phyloP scores from a whole-genome alignment of 2,797 vertebrate genomes.

The Glossophaga mutica region DNA sequence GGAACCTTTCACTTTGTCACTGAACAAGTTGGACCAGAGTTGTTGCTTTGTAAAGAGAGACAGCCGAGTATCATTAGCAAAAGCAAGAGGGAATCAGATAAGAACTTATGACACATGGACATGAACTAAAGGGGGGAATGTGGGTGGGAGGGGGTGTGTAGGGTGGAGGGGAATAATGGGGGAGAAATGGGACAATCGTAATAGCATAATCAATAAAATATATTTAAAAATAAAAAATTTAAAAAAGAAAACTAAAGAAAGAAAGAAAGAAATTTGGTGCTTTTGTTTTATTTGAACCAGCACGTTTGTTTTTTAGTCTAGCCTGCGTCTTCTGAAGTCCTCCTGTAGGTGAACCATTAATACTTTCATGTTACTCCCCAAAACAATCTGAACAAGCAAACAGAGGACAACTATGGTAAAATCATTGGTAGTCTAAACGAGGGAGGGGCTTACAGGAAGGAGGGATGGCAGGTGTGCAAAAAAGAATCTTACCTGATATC shows the following conservation, averaged over 20 bases:
- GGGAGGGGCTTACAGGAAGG: conserved; percentile 36
- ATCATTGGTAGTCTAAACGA: conserved; percentile 43
- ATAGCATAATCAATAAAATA: too few species aligned
- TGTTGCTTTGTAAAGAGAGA: not conserved
- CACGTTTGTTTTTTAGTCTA: not conserved
- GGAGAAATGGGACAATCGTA: too few species aligned
- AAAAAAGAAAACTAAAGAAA: too few species aligned
- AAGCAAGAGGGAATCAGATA: not conserved
- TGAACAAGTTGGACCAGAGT: conserved; percentile 34
- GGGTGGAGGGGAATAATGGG: too few species aligned
- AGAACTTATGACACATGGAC: too few species aligned
- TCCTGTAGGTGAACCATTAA: conserved; percentile 50
- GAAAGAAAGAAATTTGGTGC: not conserved
- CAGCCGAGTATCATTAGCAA: not conserved
- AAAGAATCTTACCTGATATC: conserved; percentile 65
- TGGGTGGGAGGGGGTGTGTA: too few species aligned
- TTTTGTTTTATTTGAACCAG: not conserved
- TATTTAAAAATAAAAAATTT: too few species aligned
- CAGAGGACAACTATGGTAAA: conserved; percentile 44
- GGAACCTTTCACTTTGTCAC: conserved; percentile 69
- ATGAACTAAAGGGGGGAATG: too few species aligned
- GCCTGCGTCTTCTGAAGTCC: conserved; percentile 24
- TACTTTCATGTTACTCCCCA: not conserved
- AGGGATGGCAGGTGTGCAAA: conserved; percentile 65
- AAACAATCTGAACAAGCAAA: not conserved